Evolutionary conservation across 2,797 vertebrate genomes (phyloP), one percentile per base, ranked within the genome.

Genomic region (Siniperca obscura): DNA sequence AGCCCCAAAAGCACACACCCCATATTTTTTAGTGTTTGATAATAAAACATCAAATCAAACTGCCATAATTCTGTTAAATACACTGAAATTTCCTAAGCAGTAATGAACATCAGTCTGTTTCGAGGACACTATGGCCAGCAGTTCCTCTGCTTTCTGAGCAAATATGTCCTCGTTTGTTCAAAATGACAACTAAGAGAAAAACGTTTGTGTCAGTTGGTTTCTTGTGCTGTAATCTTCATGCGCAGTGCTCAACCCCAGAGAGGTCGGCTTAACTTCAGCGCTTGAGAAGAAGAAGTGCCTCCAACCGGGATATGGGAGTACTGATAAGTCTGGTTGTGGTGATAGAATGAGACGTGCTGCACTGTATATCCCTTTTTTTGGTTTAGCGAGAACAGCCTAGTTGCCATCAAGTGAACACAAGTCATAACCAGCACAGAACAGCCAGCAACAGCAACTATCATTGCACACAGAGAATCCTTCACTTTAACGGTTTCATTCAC

Each of bases 361-460:
- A 42, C 55, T 55, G 36, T 27, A 3, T 14, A 53, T 82, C 59
- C 65, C 46, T 66, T 85, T 75, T 60, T 80, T 87, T 77, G 74
- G 68, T 88, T 83, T 60, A 46, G 75, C 7, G 30, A 74, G 52
- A 70, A 78, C 80, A 17, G 87, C 73, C 76, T 59, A 75, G 89
- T 87, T 86, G 88, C 86, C 86, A 59, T 90, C 81, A 78, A 72
- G 74, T 87, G 74, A 86, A 76, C 56, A 89, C 80, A 57, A 60
- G 44, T 76, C 17, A 13, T 52, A 78, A 70, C 74, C 72, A 85
- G 70, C 34, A 80, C 72, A 61, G 72, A 55, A 74, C 74, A 83
- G 36, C 34, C 65, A 81, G 71, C 66, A 40, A 71, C 60, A 78
- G 55, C 60, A 79, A 62, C 84, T 27, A 77, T 59, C 55, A 84